These are phyloP conservation scores for Pandemis corylana DNA, from an alignment of 2,888 invertebrate species.

Conservation along the genomic window DNA sequence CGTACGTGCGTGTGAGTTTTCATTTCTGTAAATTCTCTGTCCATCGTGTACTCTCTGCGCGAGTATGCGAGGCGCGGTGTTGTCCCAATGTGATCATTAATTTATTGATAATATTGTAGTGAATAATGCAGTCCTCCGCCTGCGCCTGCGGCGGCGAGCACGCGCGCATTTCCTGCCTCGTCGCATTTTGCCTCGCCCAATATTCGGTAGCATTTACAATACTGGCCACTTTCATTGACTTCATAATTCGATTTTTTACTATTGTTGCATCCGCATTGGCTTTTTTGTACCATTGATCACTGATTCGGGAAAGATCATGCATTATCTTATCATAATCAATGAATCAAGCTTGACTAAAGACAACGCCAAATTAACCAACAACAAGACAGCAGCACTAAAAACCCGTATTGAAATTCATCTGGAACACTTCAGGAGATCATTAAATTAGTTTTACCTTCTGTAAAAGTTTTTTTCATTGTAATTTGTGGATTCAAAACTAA, in stretches of 20 bases:
- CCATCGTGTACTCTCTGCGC: conserved; percentile 15
- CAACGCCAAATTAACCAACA: too few species aligned
- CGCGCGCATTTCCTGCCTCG: conserved; percentile 72
- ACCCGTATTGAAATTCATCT: too few species aligned
- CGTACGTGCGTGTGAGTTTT: not conserved
- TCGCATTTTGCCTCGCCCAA: conserved; percentile 19
- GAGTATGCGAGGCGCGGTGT: conserved; percentile 53
- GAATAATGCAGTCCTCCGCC: conserved; percentile 71
- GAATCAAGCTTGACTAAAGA: too few species aligned
- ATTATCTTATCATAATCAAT: not conserved
- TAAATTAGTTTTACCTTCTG: too few species aligned
- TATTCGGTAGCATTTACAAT: conserved; percentile 37
- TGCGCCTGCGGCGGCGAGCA: conserved; percentile 56
- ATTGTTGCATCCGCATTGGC: conserved; percentile 30
- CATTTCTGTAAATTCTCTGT: conserved; percentile 13
- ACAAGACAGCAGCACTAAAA: too few species aligned
- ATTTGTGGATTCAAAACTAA: too few species aligned
- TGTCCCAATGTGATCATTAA: conserved; percentile 78
- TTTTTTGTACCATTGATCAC: conserved; percentile 38
- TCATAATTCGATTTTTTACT: conserved; percentile 37
- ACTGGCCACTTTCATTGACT: conserved; percentile 39
- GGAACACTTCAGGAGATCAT: too few species aligned
- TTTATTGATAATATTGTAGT: conserved; percentile 81
- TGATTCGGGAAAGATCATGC: not conserved
- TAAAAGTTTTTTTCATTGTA: too few species aligned